These are phyloP conservation scores for Notocelia uddmanniana DNA, from an alignment of 2,888 invertebrate genomes.

Conservation along the genomic window DNA sequence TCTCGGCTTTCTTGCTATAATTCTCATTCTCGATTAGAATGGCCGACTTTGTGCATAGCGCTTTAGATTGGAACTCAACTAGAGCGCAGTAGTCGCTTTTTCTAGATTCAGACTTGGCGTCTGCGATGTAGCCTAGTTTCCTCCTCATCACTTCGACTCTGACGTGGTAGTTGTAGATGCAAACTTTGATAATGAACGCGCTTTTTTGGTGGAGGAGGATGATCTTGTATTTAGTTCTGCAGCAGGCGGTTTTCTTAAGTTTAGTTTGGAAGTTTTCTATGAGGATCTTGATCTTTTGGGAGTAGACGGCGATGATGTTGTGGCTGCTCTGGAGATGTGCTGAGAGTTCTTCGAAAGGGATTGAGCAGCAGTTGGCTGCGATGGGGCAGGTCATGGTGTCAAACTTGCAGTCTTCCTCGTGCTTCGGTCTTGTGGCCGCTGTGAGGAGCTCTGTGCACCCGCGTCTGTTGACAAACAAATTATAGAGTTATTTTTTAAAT, in stretches of 20 bases:
- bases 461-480: conserved; percentile 70
- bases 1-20: conserved; percentile 80
- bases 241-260: conserved; percentile 80
- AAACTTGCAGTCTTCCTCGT: conserved; percentile 79
- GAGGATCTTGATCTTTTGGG: conserved; percentile 80
- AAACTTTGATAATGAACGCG: conserved; percentile 82
- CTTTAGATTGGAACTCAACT: conserved; percentile 81
- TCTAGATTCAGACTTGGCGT: conserved; percentile 70
- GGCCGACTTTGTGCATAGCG: conserved; percentile 75
- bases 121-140: conserved; percentile 77
- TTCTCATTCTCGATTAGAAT: conserved; percentile 79
- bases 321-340: conserved; percentile 74
- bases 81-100: conserved; percentile 80
- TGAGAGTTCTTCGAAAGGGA: conserved; percentile 78
- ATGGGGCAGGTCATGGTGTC: conserved; percentile 81
- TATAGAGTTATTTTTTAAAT: neutral
- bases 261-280: conserved; percentile 83
- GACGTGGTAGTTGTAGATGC: conserved; percentile 81
- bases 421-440: conserved; percentile 71
- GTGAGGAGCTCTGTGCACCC: conserved; percentile 80
- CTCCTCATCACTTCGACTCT: conserved; percentile 79
- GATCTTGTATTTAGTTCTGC: conserved; percentile 81
- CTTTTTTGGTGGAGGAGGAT: conserved; percentile 78
- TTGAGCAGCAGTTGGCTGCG: conserved; percentile 75
- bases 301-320: conserved; percentile 80